Evolutionary conservation across 2,888 invertebrate genomes (phyloP), one percentile per base, ranked within the genome.

Genomic region (Drepanosiphum platanoidis): DNA sequence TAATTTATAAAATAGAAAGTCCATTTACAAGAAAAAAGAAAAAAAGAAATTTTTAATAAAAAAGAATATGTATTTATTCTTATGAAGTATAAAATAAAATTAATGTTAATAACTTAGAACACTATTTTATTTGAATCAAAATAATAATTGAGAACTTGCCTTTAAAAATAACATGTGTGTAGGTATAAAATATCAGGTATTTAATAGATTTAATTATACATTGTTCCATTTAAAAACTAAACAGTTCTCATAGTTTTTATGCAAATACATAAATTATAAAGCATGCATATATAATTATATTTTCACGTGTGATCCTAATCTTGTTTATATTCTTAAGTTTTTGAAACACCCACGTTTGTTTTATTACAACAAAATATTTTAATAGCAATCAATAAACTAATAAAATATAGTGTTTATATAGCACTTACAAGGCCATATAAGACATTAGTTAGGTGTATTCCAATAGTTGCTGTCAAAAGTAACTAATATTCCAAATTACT

Each of bases 401-500:
- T 80, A 71, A 80, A 64, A 78, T 75, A 30, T 34, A 15, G 22
- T 46, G n/a, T 79, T 79, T 66, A 32, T 11, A 46, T n/a, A 46
- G 46, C 1, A 30, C 30, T 58, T 1, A 5, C 80, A 71, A 80
- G 80, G 80, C 11, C 22, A 80, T 3, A 58, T 71, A n/a, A 30
- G 22, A 34, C 58, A 30, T 36, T 80, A 66, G 18, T 18, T 52
- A 52, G 30, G 15, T 58, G 11, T 36, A 68, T 46, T 68, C 30
- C 13, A 66, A 70, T 27, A 27, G 13, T 22, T 70, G 36, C 36
- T 80, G 70, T 71, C 58, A 58, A 58, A 70, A 68, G 18, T 80
- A 80, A 80, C 52, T 58, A 80, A 80, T 71, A 80, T 79, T 68
- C 36, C 36, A 71, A 46, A 36, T 71, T 71, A 58, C 58, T 70